Conservation (phyloP, 2,888 invertebrate species). For the Hirudinaria manillensis region DNA sequence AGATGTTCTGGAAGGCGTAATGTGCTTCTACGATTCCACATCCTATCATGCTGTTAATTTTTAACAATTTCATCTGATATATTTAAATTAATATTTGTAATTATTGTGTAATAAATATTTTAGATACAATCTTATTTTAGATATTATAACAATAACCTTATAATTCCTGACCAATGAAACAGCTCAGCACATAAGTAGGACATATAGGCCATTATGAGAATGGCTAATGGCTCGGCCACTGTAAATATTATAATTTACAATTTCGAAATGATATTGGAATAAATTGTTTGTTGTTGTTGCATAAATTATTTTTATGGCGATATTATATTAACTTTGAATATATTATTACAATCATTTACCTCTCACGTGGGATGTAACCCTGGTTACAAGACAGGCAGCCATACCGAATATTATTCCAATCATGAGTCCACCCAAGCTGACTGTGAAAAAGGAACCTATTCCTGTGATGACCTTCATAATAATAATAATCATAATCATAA, state of each 20-base stretch:
- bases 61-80: not conserved
- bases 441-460: slow-evolving; percentile 57
- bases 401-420: slow-evolving; percentile 57
- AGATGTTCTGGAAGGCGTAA: slow-evolving; percentile 59
- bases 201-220: slow-evolving; percentile 58
- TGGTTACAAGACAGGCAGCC: slow-evolving; percentile 55
- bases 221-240: slow-evolving; percentile 59
- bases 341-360: slow-evolving; percentile 40
- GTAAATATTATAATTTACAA: slow-evolving; percentile 37
- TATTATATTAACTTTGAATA: not conserved
- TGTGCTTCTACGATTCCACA: slow-evolving; percentile 60
- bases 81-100: no score
- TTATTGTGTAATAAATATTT: no score
- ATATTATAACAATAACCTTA: no score
- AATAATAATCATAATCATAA: slow-evolving; percentile 1
- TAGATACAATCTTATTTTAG: no score
- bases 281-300: not conserved
- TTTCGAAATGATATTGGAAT: not conserved
- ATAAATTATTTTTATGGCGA: not conserved
- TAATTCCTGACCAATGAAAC: slow-evolving; percentile 60
- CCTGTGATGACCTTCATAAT: slow-evolving; percentile 53
- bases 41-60: slow-evolving; percentile 55
- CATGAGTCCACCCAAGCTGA: slow-evolving; percentile 56
- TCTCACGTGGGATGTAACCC: slow-evolving; percentile 53
- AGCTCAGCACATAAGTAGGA: slow-evolving; percentile 58